Evolutionary conservation across 2,888 invertebrate genomes (phyloP), one percentile per base, ranked within the genome.

Genomic region (Alloplasta piceator): DNA sequence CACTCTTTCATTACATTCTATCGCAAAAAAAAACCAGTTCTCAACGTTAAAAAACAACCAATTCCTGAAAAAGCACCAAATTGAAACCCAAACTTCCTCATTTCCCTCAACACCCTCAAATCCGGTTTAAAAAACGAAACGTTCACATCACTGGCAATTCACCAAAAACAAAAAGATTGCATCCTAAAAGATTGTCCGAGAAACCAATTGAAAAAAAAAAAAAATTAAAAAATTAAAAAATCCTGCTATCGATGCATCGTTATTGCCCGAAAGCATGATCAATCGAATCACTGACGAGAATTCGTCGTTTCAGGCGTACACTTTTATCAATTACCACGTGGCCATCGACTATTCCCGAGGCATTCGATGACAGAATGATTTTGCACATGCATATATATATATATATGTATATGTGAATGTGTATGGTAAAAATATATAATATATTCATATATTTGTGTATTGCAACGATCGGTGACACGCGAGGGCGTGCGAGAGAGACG

Each of bases 241-340:
- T 16, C 16, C 61, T 43, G 61, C 9, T 9, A 9, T 5, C 70
- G 6, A 70, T 6, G 10, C 7, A 3, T 61, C 7, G 10, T 43
- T 10, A 36, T 5, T 58, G 43, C 10, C 7, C 26, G 26, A 26
- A 9, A 61, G 43, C 43, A 43, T 43, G 39, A n/a, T 43, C 4
- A 10, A 14, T 14, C 55, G 55, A 67, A 55, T 56, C 26, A 67
- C 43, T 61, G 60, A 36, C 12, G 16, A 56, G 10, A 10, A 36
- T 12, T 52, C 46, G 7, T 14, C 36, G 43, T 39, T 55, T 50
- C 55, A 7, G 7, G 38, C 41, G 38, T 10, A 43, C 68, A 26
- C 43, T 56, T 43, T 78, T 67, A 72, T 76, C 72, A 10, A 36
- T 26, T 9, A 61, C 56, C 76, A 72, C 80, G 80, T 76, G 80